Evolutionary conservation across 2,888 invertebrate genomes (phyloP).

Genomic region (Ecliptopera silaceata): DNA sequence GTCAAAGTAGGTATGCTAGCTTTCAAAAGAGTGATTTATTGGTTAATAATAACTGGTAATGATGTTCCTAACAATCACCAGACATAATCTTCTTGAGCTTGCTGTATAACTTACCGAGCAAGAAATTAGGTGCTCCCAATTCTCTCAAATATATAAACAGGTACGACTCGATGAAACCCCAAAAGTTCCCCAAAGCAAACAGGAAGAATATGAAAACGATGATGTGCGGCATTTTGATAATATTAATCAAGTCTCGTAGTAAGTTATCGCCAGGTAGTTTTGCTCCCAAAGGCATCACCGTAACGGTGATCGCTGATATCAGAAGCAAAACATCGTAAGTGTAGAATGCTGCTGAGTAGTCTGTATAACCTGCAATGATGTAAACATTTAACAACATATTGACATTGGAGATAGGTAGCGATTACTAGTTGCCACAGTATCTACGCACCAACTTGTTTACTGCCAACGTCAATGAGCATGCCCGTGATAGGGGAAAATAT

Average conservation of each 20-base stretch:
- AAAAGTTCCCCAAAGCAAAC: slow-evolving; percentile 92
- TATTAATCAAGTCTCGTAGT: slow-evolving; percentile 88
- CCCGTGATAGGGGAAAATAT: slow-evolving; percentile 92
- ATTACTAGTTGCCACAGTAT: slow-evolving; percentile 57
- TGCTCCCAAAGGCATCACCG: slow-evolving; percentile 90
- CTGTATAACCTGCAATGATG: slow-evolving; percentile 86
- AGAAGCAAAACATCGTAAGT: slow-evolving; percentile 89
- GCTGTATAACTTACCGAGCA: slow-evolving; percentile 84
- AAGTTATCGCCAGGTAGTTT: slow-evolving; percentile 91
- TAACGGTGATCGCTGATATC: slow-evolving; percentile 88
- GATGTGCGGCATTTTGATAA: slow-evolving; percentile 91
- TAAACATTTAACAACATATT: slow-evolving; percentile 56
- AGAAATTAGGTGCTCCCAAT: slow-evolving; percentile 91
- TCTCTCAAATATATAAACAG: slow-evolving; percentile 93
- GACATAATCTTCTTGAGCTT: slow-evolving; percentile 1
- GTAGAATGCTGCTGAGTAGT: slow-evolving; percentile 95
- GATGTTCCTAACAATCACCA: no score
- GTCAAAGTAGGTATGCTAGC: no score
- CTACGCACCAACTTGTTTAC: slow-evolving; percentile 82
- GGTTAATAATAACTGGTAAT: no score
- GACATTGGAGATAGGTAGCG: slow-evolving; percentile 75
- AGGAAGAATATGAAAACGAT: slow-evolving; percentile 91
- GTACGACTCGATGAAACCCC: slow-evolving; percentile 95
- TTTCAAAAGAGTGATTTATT: no score
- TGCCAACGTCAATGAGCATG: slow-evolving; percentile 88